phyloP scores from a whole-genome alignment of 2,113 vertebrate species.

The Holacanthus passer region DNA sequence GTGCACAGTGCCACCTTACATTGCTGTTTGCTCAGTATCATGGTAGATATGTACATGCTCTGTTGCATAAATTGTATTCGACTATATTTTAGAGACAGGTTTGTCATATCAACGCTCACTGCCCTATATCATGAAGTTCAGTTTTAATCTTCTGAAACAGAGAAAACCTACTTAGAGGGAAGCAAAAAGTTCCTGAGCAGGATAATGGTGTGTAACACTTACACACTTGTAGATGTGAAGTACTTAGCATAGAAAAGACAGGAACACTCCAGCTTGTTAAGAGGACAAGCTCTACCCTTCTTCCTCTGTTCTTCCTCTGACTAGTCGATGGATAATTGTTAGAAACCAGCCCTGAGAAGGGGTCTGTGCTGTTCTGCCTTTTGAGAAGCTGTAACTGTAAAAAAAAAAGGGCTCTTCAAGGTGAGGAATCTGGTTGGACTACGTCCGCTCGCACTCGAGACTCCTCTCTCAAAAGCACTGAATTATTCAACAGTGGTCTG shows the following conservation, averaged over 20 bases:
- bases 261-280: slow-evolving; percentile 45
- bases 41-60: too few species aligned
- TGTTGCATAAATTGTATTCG: not conserved
- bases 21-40: not conserved
- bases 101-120: not conserved
- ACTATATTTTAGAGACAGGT: not conserved
- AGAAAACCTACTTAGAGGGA: not conserved
- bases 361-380: slow-evolving; percentile 49
- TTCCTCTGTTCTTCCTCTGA: slow-evolving; percentile 32
- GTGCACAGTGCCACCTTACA: not conserved
- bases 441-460: slow-evolving; percentile 40
- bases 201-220: slow-evolving; percentile 16
- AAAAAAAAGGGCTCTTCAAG: slow-evolving; percentile 45
- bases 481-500: slow-evolving; percentile 52
- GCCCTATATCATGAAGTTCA: not conserved
- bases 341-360: slow-evolving; percentile 28
- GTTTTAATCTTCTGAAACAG: not conserved
- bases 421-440: slow-evolving; percentile 60
- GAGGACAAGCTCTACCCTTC: slow-evolving; percentile 36
- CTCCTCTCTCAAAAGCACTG: slow-evolving; percentile 24
- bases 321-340: slow-evolving; percentile 28
- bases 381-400: slow-evolving; percentile 26
- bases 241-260: slow-evolving; percentile 22
- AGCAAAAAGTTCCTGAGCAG: not conserved
- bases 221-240: slow-evolving; percentile 26